Percentiles rank a stretch among this genome's conserved stretches.
phyloP scores from a whole-genome alignment of 1,140 invertebrate species.

The Diuraphis noxia region DNA sequence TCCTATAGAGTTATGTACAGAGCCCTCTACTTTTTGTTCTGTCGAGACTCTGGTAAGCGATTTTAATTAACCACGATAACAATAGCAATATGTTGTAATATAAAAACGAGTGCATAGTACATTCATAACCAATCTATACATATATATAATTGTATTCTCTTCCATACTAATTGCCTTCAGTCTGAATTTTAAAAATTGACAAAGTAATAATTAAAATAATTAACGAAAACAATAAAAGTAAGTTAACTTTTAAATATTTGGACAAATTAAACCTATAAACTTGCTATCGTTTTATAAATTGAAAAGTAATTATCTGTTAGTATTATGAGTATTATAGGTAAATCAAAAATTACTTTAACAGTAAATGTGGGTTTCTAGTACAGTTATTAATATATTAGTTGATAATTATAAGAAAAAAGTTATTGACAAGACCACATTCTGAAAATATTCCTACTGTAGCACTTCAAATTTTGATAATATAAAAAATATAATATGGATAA shows the following conservation, averaged over 20 bases:
- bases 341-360: neutral
- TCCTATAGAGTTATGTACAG: constrained; percentile 47
- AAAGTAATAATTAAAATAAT: neutral
- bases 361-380: neutral
- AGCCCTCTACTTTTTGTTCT: constrained; percentile 47
- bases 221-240: neutral
- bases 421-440: neutral
- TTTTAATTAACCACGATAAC: neutral
- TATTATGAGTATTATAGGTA: neutral
- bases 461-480: neutral
- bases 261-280: neutral
- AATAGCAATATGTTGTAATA: neutral
- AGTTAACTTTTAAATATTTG: neutral
- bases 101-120: neutral
- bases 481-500: no score
- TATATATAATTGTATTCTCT: neutral
- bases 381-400: neutral
- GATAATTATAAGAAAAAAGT: neutral
- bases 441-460: neutral
- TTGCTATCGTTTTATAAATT: neutral
- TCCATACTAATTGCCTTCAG: neutral
- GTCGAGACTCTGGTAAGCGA: constrained; percentile 42
- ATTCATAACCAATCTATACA: neutral
- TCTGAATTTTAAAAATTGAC: neutral
- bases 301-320: neutral